These are phyloP conservation scores for Drosophila truncata DNA, from an alignment of 1,140 invertebrate genomes.

Conservation along the genomic window DNA sequence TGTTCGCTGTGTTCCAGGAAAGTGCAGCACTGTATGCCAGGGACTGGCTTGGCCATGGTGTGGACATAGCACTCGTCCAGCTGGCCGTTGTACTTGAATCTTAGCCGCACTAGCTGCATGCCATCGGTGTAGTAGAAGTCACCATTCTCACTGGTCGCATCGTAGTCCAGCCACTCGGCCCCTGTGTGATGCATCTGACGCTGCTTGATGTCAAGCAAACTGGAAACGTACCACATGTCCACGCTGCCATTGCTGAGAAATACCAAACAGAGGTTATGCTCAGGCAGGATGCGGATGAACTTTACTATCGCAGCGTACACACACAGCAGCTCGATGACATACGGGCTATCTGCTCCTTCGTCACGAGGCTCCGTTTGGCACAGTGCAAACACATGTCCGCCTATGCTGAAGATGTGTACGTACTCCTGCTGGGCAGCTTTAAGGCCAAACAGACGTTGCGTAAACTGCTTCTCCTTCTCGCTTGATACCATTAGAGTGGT, in stretches of 20 bases:
- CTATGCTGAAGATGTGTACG: slow-evolving; percentile 65
- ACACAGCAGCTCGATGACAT: slow-evolving; percentile 62
- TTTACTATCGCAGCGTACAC: slow-evolving; percentile 57
- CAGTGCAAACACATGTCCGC: slow-evolving; percentile 62
- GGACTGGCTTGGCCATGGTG: slow-evolving; percentile 41
- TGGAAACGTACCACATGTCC: slow-evolving; percentile 78
- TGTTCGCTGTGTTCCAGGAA: slow-evolving; percentile 63
- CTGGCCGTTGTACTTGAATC: slow-evolving; percentile 47
- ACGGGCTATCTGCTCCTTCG: slow-evolving; percentile 18
- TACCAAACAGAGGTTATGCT: slow-evolving; percentile 59
- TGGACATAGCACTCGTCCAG: slow-evolving; percentile 58
- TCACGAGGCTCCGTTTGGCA: background rate
- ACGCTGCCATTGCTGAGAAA: slow-evolving; percentile 68
- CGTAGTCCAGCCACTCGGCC: slow-evolving; percentile 62
- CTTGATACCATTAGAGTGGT: slow-evolving; percentile 33
- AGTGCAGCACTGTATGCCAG: slow-evolving; percentile 70
- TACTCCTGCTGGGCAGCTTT: slow-evolving; percentile 15
- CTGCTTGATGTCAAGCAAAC: slow-evolving; percentile 45
- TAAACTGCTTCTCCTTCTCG: slow-evolving; percentile 55
- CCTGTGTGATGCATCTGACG: slow-evolving; percentile 58
- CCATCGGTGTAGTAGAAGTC: slow-evolving; percentile 76
- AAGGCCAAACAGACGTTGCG: slow-evolving; percentile 51
- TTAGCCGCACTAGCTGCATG: slow-evolving; percentile 60
- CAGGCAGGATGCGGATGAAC: slow-evolving; percentile 56
- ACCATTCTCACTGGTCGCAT: slow-evolving; percentile 48